These are phyloP conservation scores for Circaetus gallicus DNA, from an alignment of 2,113 vertebrate species.

Conservation along the genomic window DNA sequence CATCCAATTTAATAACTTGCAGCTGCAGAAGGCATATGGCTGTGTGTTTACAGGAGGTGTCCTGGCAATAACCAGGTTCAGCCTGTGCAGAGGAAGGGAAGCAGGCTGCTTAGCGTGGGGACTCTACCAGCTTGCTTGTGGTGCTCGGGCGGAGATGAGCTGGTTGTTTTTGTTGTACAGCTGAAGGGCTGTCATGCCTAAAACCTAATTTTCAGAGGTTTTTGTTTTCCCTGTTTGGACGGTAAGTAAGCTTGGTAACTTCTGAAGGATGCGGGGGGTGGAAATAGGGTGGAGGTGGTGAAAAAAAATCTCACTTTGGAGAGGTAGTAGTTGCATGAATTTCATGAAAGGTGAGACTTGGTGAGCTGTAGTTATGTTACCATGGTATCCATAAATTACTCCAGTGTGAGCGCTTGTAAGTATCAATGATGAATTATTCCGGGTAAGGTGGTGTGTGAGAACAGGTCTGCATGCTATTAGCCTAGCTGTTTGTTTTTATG, in stretches of 20 bases:
- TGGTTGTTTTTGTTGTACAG: not conserved
- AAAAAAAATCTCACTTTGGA: not conserved
- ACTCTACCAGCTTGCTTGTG: not conserved
- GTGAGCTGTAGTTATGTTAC: not conserved
- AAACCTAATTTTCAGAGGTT: not conserved
- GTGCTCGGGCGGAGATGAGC: not conserved
- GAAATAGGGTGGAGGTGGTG: not conserved
- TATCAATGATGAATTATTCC: not conserved
- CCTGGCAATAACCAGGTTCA: not conserved
- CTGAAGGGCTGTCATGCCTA: not conserved
- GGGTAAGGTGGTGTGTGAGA: not conserved
- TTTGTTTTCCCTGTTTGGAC: accelerated
- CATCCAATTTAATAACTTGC: not conserved
- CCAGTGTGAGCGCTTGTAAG: not conserved
- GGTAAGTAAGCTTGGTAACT: not conserved
- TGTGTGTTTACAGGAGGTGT: not conserved
- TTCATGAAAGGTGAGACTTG: not conserved
- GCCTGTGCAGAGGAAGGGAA: not conserved
- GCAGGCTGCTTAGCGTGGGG: not conserved
- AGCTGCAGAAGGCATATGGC: not conserved
- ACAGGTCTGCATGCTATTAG: not conserved
- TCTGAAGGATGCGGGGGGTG: not conserved
- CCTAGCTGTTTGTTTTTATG: not conserved
- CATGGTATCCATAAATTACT: not conserved
- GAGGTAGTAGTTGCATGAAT: not conserved